These are phyloP conservation scores for Sternarchorhynchus goeldii DNA, from an alignment of 2,797 vertebrate species.

Conservation along the genomic window DNA sequence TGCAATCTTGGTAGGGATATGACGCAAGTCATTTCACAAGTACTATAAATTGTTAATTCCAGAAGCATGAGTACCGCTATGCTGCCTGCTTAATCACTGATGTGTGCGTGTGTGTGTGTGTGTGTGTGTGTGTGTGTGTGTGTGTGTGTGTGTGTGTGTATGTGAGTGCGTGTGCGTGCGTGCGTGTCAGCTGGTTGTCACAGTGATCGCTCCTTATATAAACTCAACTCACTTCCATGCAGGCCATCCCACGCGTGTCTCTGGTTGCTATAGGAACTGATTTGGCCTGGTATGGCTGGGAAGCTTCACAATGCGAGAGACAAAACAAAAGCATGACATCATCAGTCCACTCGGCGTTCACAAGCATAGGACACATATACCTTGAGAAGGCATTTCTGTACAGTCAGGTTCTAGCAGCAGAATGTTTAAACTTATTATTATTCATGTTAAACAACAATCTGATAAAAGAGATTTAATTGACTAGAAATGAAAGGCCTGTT, in stretches of 20 bases:
- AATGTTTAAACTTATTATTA: no score
- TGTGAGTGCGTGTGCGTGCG: constrained; percentile 45
- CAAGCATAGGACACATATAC: constrained; percentile 2
- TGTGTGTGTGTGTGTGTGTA: constrained; percentile 20
- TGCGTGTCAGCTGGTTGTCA: constrained; percentile 53
- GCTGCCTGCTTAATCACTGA: constrained; percentile 28
- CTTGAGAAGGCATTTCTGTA: not conserved
- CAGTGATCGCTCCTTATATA: constrained; percentile 66
- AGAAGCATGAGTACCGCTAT: constrained; percentile 14
- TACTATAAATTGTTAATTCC: constrained; percentile 2
- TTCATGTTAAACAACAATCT: no score
- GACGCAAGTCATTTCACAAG: not conserved
- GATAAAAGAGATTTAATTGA: no score
- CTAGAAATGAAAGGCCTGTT: constrained; percentile 51
- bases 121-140: constrained; percentile 53
- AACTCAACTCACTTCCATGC: constrained; percentile 71
- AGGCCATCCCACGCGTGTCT: constrained; percentile 73
- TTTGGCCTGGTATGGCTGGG: constrained; percentile 62
- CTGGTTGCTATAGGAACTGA: constrained; percentile 74
- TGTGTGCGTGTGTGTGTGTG: constrained; percentile 62
- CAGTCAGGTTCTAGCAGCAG: no score
- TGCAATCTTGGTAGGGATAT: not conserved
- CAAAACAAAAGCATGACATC: constrained; percentile 49
- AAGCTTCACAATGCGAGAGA: constrained; percentile 50
- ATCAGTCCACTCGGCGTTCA: constrained; percentile 36